Base-by-base conservation (phyloP, 1,140 invertebrate genomes). In the Drosophila orena region DNA sequence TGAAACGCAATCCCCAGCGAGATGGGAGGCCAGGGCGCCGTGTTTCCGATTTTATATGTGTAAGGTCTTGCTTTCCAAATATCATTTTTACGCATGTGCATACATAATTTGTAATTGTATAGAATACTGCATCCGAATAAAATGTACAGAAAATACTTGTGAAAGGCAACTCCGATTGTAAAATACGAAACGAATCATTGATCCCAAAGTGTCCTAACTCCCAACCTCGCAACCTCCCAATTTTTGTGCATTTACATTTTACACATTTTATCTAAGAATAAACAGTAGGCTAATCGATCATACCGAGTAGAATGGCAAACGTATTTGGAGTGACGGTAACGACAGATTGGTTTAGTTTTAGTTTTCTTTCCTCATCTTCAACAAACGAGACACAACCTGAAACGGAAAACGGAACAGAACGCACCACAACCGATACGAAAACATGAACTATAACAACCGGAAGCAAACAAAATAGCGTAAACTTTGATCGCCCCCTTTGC, bases 401-500 rank as follows among this genome's bases (percentile, higher is more conserved):
- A 15, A 40, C 35, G 44, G 62, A 42, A 78, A 38, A 68, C 43
- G 6, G 22, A 59, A 62, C 59, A 40, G 40, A 64, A 86, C 81
- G 65, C 61, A 77, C 42, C 44, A 57, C 46, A 65, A 79, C 61
- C 37, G 35, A 66, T 15, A 15, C 38, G 11, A 4, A 56, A 68
- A 49, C 35, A 58, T 22, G 49, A 57, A 40, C 37, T 49, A 77
- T 55, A 64, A 58, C 58, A 66, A 62, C 61, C 46, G 40, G 55
- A 83, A 54, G 47, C 53, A 77, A 84, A 70, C 40, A 84, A 77
- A 57, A 53, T 81, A 85, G 81, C 74, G 55, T 88, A 86, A 88
- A 86, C 79, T 69, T 89, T 88, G 77, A 83, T 72, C 80, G 75
- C 65, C 62, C 62, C 50, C 65, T 44, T 88, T 77, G 80, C 79